Conservation (phyloP, 92 coral and sea anemone species). For the Bergia sp. region DNA sequence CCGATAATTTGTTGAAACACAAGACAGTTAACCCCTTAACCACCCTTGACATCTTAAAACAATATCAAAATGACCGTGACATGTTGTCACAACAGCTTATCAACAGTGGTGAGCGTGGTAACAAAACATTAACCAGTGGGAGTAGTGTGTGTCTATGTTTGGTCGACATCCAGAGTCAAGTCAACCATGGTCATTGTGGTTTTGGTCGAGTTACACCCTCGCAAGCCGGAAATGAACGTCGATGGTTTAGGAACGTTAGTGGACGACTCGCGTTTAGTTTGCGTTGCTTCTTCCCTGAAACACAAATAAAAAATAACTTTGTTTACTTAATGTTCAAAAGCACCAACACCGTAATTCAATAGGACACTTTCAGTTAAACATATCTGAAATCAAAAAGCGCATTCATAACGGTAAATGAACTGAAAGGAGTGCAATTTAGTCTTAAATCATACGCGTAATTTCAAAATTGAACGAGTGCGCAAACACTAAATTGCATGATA, state of each 20-base stretch:
- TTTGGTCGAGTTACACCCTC: slow-evolving; percentile 99
- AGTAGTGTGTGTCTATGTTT: slow-evolving; percentile 56
- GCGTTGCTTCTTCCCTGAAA: slow-evolving; percentile 82
- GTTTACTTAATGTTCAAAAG: too few species aligned
- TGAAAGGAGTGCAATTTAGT: too few species aligned
- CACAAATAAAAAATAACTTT: neutral
- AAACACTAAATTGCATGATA: too few species aligned
- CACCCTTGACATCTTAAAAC: too few species aligned
- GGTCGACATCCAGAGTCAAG: slow-evolving; percentile 94
- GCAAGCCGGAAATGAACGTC: slow-evolving; percentile 91
- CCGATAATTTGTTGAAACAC: too few species aligned
- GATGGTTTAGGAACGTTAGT: slow-evolving; percentile 98
- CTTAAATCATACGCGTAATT: too few species aligned
- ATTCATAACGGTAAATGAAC: neutral
- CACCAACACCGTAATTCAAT: too few species aligned
- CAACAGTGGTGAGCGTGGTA: too few species aligned
- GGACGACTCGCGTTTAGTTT: slow-evolving; percentile 93
- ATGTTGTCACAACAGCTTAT: too few species aligned
- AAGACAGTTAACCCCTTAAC: too few species aligned
- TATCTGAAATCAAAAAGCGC: neutral
- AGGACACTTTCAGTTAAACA: neutral
- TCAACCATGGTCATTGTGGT: slow-evolving; percentile 95
- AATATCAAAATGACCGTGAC: too few species aligned
- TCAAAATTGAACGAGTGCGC: too few species aligned
- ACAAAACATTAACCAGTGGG: neutral